Base-by-base conservation (phyloP, 2,888 invertebrate genomes). In the Polia nebulosa region DNA sequence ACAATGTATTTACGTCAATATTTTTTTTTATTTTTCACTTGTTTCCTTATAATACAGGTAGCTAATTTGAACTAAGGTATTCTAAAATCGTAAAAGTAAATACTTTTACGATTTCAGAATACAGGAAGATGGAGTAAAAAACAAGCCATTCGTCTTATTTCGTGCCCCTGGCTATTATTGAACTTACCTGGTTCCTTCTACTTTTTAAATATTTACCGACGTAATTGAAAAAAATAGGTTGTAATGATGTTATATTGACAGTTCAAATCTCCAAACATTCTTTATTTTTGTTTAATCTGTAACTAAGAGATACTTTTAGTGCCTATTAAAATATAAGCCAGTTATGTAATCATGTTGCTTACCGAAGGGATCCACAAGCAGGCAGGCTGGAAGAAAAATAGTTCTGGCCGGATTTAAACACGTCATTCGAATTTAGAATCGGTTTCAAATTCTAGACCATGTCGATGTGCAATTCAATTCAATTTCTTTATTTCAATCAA, bases 151-250 rank as follows among this genome's bases (percentile, higher is more conserved):
- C 13, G 11, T 15, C 39, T 39, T 32, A 41, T 49, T 41, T 45
- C 7, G 4, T 11, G 11, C 39, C 57, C 7, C 3, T n/a, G n/a
- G 67, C 58, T 15, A 27, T 49, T 49, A 11, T 49, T 69, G 20
- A 17, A 9, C 13, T 39, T 67, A 49, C 17, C 20, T 49, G 22
- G 15, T 49, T 34, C 20, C 9, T 32, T 25, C 13, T 15, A 11
- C 11, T 47, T 49, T 67, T 13, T 1, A 41, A 39, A n/a, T 34
- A 22, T 29, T 29, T 36, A 1, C 29, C 11, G 20, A 36, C 8
- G 3, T 36, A 32, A 25, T 29, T 25, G 5, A n/a, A 64, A 15
- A 36, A 20, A 7, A 25, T 2, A 9, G 2, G n/a, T n/a, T n/a
- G n/a, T n/a, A n/a, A n/a, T 7, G 1, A 25, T 34, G 32, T 49